Evolutionary conservation across 2,113 vertebrate species (phyloP), one percentile per base, ranked within the genome.

Genomic region (Sapajus apella): DNA sequence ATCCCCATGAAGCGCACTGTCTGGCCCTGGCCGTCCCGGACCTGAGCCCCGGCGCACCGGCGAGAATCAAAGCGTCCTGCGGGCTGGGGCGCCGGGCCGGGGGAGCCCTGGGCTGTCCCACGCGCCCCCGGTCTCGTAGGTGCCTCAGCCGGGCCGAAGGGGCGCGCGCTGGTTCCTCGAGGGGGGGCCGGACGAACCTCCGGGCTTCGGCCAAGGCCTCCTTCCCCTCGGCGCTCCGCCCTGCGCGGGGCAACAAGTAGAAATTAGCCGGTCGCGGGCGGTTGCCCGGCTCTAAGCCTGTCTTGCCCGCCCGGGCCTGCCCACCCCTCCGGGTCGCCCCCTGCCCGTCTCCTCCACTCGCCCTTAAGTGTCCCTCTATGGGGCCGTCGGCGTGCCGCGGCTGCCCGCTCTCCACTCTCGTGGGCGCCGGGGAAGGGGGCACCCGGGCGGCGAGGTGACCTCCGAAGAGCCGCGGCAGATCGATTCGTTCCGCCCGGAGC

Each of bases 401-500:
- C 97, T 96, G 95, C 98, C 97, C 98, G 97, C 96, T 96, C 97
- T 96, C 97, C 97, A 98, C 98, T 98, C 97, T 98, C 99, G 98
- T 98, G 98, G 98, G 98, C 98, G 96, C 98, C 97, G 93, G 98
- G 98, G 98, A 98, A 98, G 97, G 98, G 98, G 97, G 98, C 98
- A 98, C 98, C 99, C 98, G 99, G 99, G 99, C 99, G 99, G 99
- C 99, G 99, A 99, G 99, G 99, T 99, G 99, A 98, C 99, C 99
- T 99, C 99, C 99, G 99, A 98, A 99, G 99, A 98, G 99, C 99
- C 99, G 98, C 99, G 98, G 98, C 99, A 98, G 99, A 99, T 99
- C 99, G 99, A 99, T 99, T 99, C 99, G 99, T 98, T 99, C 99
- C 99, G 99, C 99, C 99, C 99, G 99, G 99, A 98, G 99, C 98